phyloP scores from a whole-genome alignment of 2,797 vertebrate species.

The Crypturellus tataupa region DNA sequence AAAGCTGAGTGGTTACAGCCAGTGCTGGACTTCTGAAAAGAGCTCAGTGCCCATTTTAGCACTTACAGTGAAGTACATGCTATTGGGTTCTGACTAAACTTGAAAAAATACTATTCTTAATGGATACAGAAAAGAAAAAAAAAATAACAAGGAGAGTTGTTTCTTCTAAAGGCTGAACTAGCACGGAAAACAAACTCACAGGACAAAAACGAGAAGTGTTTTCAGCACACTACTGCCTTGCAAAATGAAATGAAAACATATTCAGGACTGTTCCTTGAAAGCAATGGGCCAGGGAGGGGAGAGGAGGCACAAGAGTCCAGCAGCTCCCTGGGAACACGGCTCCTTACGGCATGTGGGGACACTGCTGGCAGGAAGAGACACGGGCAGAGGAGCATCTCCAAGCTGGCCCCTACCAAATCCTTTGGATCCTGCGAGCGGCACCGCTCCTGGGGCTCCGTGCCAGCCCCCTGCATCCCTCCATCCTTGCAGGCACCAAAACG shows the following conservation, averaged over 20 bases:
- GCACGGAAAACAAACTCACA: conserved; percentile 52
- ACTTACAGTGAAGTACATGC: background rate
- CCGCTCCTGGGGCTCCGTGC: background rate
- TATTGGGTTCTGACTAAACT: background rate
- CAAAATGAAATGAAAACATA: conserved; percentile 41
- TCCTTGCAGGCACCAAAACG: conserved; percentile 46
- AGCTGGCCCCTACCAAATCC: background rate
- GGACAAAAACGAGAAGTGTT: conserved; percentile 41
- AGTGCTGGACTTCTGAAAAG: background rate
- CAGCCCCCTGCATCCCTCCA: background rate
- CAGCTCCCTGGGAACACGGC: background rate
- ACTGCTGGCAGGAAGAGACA: background rate
- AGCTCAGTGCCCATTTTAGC: background rate
- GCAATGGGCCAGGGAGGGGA: background rate
- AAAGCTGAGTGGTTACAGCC: background rate
- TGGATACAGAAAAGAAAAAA: background rate
- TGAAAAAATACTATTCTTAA: conserved; percentile 50
- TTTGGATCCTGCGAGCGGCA: background rate
- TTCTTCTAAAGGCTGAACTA: conserved; percentile 27
- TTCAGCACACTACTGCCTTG: conserved; percentile 22
- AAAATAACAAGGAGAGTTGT: background rate
- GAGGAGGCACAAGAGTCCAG: background rate
- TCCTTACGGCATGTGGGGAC: fast-evolving
- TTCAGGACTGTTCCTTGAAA: conserved; percentile 33
- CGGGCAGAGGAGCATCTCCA: background rate